Conservation (phyloP, 2,113 vertebrate genomes). For the Caloenas nicobarica region DNA sequence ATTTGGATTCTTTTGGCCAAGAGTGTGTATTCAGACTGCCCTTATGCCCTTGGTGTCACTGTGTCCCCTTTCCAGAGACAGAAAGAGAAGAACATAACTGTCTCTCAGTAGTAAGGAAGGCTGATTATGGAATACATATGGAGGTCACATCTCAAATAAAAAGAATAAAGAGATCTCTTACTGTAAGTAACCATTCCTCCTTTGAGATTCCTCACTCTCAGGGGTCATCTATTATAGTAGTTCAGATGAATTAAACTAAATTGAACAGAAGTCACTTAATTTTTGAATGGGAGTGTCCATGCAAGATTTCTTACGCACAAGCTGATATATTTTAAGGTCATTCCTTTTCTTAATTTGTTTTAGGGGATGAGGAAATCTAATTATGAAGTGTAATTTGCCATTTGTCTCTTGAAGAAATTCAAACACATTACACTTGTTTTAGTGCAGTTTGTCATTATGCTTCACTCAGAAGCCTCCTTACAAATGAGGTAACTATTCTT, state of each 20-base stretch:
- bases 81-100: conserved; percentile 62
- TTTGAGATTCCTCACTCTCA: neutral
- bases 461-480: neutral
- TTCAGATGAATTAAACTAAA: neutral
- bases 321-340: neutral
- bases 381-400: neutral
- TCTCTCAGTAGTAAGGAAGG: conserved; percentile 40
- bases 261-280: neutral
- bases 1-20: conserved; percentile 58
- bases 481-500: neutral
- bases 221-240: neutral
- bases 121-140: conserved; percentile 13
- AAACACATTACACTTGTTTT: neutral
- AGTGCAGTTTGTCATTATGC: neutral
- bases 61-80: conserved; percentile 61
- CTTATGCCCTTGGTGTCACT: conserved; percentile 54
- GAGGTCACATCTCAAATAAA: conserved; percentile 23
- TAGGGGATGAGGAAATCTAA: neutral
- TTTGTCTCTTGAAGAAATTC: neutral
- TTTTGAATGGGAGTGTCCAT: neutral
- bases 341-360: neutral
- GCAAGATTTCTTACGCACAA: neutral
- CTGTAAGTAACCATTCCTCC: neutral
- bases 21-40: conserved; percentile 41
- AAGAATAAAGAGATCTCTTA: neutral